These are phyloP conservation scores for Pseudorasbora parva DNA, from an alignment of 2,113 vertebrate species.

Conservation along the genomic window DNA sequence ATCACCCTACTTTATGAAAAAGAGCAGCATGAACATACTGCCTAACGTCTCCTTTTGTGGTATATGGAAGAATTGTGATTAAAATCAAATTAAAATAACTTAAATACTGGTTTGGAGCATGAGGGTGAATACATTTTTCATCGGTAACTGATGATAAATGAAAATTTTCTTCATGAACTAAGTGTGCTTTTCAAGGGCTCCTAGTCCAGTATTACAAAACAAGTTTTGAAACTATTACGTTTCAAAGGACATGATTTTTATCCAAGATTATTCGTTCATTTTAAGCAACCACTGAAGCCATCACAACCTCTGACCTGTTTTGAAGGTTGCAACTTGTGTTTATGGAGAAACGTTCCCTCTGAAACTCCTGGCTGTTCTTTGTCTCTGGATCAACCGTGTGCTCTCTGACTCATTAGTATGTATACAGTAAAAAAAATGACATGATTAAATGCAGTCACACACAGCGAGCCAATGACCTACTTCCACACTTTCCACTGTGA, in stretches of 20 bases:
- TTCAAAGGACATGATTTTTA: neutral
- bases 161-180: neutral
- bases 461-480: constrained; percentile 53
- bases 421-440: neutral
- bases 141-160: too few relatives aligned
- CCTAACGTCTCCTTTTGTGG: neutral
- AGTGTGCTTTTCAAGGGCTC: neutral
- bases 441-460: constrained; percentile 30
- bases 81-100: too few relatives aligned
- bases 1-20: neutral
- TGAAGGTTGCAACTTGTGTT: constrained; percentile 23
- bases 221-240: neutral
- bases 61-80: neutral
- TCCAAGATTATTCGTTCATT: neutral
- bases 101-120: neutral
- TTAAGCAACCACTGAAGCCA: neutral
- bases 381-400: constrained; percentile 12
- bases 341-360: constrained; percentile 4
- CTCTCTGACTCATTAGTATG: constrained; percentile 13
- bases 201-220: neutral
- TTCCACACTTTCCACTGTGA: constrained; percentile 66
- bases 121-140: neutral
- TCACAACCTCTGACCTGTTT: constrained; percentile 18
- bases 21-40: neutral
- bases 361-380: constrained; percentile 6